A percentile compares a stretch with the other conserved stretches of the same genome.
phyloP scores from a whole-genome alignment of 1,140 invertebrate genomes.

The Melipona quadrifasciata region DNA sequence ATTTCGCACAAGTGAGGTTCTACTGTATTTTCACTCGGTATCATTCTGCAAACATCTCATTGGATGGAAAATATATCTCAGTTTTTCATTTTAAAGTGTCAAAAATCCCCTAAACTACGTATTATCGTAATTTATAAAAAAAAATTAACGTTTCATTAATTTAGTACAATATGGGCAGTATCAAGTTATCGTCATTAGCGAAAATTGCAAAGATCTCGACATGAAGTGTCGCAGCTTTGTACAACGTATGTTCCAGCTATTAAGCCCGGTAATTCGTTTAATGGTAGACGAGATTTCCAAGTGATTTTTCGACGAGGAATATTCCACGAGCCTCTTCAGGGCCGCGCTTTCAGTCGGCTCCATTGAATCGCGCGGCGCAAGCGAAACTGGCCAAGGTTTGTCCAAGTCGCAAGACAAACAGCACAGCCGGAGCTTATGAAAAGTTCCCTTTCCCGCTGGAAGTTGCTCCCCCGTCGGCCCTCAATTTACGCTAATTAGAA shows the following conservation, averaged over 20 bases:
- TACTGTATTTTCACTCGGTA: too few species aligned
- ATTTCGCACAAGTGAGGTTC: too few species aligned
- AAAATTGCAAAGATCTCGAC: not conserved
- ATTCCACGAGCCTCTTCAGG: not conserved
- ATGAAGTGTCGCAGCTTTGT: not conserved
- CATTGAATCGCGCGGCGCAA: not conserved
- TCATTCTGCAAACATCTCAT: too few species aligned
- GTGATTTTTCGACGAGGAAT: not conserved
- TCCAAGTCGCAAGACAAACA: not conserved
- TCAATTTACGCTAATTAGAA: not conserved
- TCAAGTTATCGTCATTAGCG: not conserved
- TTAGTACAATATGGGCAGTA: too few species aligned
- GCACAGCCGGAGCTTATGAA: not conserved
- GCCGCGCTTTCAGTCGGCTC: not conserved
- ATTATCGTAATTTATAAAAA: not conserved
- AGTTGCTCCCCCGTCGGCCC: too few species aligned
- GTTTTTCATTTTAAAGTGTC: too few species aligned
- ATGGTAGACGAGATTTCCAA: not conserved
- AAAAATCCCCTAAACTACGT: too few species aligned
- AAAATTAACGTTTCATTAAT: not conserved
- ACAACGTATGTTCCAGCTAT: not conserved
- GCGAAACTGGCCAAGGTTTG: not conserved
- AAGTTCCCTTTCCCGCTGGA: not conserved
- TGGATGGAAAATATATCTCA: too few species aligned
- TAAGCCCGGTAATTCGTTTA: not conserved